Base-by-base conservation (phyloP, 1,140 invertebrate species). In the Drosophila tropicalis region DNA sequence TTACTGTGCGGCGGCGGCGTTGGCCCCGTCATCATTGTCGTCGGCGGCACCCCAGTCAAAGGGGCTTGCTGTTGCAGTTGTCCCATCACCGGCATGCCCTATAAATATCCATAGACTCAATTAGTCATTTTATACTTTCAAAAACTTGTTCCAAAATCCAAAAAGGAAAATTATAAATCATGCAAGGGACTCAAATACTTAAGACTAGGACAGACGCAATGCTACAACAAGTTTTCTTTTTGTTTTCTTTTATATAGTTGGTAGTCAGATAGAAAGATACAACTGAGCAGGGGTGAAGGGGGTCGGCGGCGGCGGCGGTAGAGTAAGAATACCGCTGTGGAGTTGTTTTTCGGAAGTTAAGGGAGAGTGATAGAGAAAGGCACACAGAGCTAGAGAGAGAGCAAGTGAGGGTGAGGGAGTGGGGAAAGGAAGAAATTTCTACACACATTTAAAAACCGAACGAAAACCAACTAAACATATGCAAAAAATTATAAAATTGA, bases 61-160 rank as follows among this genome's bases (percentile, higher is more conserved):
- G 90, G 90, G 90, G 90, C 90, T 91, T 79, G 67, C 72, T 91
- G 90, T 67, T 76, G 79, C 90, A 91, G 66, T 57, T 86, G 84
- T 34, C 84, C 80, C 84, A 92, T 92, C 83, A 91, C 85, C 79
- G 91, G 90, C 90, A 92, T 92, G 55, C 91, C 91, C 90, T 92
- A 91, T 47, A 82, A 80, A 72, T 71, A 70, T 67, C 32, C 39
- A 47, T 7, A 40, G 10, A 61, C 39, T 36, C 61, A 55, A 68
- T 47, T 41, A 63, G 12, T n/a, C 1, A 3, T 6, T 12, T 29
- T 39, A 51, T 6, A 41, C 3, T 15, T 1, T 3, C 13, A 6
- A 10, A n/a, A 1, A 29, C 29, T 36, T 2, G 22, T 22, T 60
- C 3, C 2, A 51, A 51, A 51, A 22, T 51, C 17, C 44, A 51